A percentile compares a stretch with the other conserved stretches of the same genome.
Conservation (phyloP, 2,113 vertebrate genomes). For the Phylloscopus whistleri region DNA sequence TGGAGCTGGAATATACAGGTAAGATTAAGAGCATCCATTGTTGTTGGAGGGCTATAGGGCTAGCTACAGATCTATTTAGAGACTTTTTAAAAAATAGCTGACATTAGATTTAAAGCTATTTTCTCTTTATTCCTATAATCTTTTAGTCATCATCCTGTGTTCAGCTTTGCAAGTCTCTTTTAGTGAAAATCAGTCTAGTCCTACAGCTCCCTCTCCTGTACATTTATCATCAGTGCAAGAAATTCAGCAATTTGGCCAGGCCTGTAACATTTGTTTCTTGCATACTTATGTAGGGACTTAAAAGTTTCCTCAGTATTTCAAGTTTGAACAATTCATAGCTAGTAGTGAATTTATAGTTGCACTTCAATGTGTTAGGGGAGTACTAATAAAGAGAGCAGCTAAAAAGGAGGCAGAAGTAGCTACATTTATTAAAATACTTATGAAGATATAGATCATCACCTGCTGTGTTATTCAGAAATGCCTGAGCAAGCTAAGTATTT, state of each 20-base stretch:
- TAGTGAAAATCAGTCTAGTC: conserved; percentile 26
- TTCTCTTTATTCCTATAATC: neutral
- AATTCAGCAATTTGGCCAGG: neutral
- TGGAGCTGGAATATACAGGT: neutral
- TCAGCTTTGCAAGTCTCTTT: neutral
- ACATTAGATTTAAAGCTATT: neutral
- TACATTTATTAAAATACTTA: neutral
- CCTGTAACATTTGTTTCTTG: neutral
- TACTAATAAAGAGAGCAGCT: neutral
- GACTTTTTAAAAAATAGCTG: neutral
- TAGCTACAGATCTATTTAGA: neutral
- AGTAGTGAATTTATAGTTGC: neutral
- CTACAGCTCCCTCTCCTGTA: conserved; percentile 75
- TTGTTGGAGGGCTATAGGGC: neutral
- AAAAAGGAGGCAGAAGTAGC: neutral
- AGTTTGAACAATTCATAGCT: neutral
- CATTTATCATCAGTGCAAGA: conserved; percentile 22
- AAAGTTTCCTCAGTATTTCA: neutral
- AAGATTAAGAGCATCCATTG: neutral
- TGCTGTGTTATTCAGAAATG: neutral
- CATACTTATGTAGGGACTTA: neutral
- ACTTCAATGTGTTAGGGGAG: neutral
- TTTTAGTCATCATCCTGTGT: neutral
- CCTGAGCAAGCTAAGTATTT: neutral
- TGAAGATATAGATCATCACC: neutral